Evolutionary conservation across 1,140 invertebrate genomes (phyloP).

Genomic region (Tetragnatha versicolor): DNA sequence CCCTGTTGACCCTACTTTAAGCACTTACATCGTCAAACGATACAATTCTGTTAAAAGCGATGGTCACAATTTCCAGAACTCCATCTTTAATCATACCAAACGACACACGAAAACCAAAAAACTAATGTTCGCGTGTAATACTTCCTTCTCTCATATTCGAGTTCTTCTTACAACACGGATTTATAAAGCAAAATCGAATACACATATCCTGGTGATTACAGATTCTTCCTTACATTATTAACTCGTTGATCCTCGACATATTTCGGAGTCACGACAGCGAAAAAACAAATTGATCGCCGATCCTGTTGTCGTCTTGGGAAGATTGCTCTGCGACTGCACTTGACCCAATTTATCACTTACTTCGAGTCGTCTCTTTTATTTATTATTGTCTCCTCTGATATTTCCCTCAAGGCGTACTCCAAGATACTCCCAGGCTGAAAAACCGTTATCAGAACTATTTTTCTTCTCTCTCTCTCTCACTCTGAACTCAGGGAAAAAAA

Average conservation of each 20-base stretch:
- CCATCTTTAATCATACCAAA: no score
- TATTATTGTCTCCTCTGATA: conserved; percentile 3
- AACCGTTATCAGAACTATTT: neutral
- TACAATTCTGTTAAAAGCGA: no score
- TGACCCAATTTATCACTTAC: conserved; percentile 52
- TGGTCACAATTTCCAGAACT: no score
- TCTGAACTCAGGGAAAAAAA: neutral
- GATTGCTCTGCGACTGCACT: conserved; percentile 30
- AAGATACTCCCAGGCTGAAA: neutral
- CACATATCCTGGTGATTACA: no score
- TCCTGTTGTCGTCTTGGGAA: conserved; percentile 1
- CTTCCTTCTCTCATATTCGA: neutral
- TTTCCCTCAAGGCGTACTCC: no score
- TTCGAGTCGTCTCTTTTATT: neutral
- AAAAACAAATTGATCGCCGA: conserved; percentile 10
- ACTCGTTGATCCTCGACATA: neutral
- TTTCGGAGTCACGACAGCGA: conserved; percentile 20
- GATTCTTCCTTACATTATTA: no score
- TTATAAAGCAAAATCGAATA: no score
- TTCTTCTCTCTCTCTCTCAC: neutral
- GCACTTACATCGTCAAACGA: no score
- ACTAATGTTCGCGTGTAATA: no score
- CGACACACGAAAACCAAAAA: neutral
- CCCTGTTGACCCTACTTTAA: no score
- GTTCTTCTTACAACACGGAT: neutral